Percentiles rank a stretch among this genome's conserved stretches.
Evolutionary conservation across 2,797 vertebrate genomes (phyloP).

Genomic region (Todus mexicanus): DNA sequence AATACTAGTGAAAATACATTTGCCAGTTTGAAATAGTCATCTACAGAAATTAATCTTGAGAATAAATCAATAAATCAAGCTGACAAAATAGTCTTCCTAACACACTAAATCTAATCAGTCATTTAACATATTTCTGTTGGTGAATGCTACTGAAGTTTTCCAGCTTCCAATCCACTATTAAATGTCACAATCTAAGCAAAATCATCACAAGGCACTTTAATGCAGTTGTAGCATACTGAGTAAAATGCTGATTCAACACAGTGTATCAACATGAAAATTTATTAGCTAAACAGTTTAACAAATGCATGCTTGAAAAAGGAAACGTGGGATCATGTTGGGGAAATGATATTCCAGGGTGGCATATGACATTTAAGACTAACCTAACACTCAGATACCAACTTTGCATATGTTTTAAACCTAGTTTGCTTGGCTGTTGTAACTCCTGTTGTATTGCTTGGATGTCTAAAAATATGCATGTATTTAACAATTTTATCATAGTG

Average conservation of each 20-base stretch:
- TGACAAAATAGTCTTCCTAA: constrained; percentile 15
- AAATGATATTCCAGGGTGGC: constrained; percentile 36
- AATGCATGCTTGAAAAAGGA: constrained; percentile 65
- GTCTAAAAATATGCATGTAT: constrained; percentile 77
- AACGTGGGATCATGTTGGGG: constrained; percentile 44
- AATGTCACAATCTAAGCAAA: background rate
- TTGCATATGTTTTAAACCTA: constrained; percentile 61
- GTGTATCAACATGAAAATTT: constrained; percentile 1
- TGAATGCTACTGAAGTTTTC: constrained; percentile 1
- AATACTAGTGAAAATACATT: constrained; percentile 52
- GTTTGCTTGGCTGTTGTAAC: constrained; percentile 71
- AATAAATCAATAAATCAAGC: constrained; percentile 25
- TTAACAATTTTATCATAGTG: constrained; percentile 76
- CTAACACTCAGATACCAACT: constrained; percentile 59
- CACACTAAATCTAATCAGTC: constrained; percentile 14
- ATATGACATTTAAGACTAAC: constrained; percentile 57
- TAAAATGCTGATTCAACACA: constrained; percentile 19
- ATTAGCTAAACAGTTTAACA: constrained; percentile 30
- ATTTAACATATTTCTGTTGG: background rate
- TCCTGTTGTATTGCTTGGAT: constrained; percentile 70
- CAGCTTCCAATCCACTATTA: background rate
- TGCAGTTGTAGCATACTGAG: constrained; percentile 1
- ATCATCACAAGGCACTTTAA: constrained; percentile 46
- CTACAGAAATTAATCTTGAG: constrained; percentile 23
- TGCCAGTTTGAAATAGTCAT: constrained; percentile 43